These are phyloP conservation scores for Anguilla obscura DNA, from an alignment of 2,797 vertebrate genomes.

Conservation along the genomic window DNA sequence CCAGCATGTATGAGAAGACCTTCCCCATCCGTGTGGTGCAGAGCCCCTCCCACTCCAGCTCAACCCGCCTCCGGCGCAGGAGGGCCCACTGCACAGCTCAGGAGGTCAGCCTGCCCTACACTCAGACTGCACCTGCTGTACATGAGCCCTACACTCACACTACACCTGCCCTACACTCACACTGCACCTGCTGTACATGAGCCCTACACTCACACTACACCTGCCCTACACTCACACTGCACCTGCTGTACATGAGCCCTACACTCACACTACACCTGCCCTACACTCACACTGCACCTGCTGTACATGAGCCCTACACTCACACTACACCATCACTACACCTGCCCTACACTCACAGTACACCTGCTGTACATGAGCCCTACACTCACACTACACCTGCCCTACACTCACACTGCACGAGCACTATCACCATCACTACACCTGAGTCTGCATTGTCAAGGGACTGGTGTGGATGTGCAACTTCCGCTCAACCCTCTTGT, in stretches of 20 bases:
- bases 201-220: no score
- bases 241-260: slow-evolving; percentile 45
- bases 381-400: background rate
- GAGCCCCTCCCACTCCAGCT: slow-evolving; percentile 77
- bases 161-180: background rate
- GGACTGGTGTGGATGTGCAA: no score
- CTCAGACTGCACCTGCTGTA: background rate
- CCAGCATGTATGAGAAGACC: slow-evolving; percentile 82
- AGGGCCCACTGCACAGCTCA: slow-evolving; percentile 77
- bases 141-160: background rate
- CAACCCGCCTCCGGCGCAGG: slow-evolving; percentile 67
- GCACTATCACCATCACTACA: background rate
- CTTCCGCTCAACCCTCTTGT: no score
- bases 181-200: background rate
- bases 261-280: slow-evolving; percentile 40
- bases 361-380: background rate
- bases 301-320: background rate
- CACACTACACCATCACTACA: background rate
- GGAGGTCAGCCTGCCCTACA: slow-evolving; percentile 70
- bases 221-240: no score
- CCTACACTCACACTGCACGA: background rate
- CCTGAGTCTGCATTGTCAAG: no score
- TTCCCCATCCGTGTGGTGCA: slow-evolving; percentile 86
- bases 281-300: slow-evolving; percentile 28
- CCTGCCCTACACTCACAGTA: background rate